Evolutionary conservation across 2,888 invertebrate species (phyloP).

Genomic region (Phengaris alcon): DNA sequence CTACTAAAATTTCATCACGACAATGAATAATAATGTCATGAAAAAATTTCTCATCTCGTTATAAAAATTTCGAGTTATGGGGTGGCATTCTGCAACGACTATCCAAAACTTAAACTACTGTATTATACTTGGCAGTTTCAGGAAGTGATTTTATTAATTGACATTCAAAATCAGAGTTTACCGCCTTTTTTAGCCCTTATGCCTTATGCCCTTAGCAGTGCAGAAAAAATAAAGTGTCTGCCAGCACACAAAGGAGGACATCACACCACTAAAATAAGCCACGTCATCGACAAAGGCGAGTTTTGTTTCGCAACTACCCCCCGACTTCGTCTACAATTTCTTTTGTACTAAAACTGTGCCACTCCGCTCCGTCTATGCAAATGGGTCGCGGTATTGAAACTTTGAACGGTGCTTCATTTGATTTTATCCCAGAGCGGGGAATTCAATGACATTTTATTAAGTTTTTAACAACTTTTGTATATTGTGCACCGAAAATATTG

Average conservation of each 20-base stretch:
- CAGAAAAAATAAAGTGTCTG: background rate
- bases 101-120: too few species aligned
- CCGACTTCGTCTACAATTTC: conserved; percentile 55
- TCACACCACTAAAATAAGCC: conserved; percentile 34
- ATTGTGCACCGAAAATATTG: conserved; percentile 5
- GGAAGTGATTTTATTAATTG: too few species aligned
- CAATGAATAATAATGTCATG: background rate
- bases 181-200: too few species aligned
- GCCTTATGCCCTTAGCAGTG: too few species aligned
- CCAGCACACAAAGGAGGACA: conserved; percentile 35
- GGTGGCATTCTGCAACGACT: too few species aligned
- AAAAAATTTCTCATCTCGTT: background rate
- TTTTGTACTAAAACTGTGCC: conserved; percentile 41
- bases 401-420: conserved; percentile 32
- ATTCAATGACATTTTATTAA: conserved; percentile 20
- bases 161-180: too few species aligned
- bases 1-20: background rate
- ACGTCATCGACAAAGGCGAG: conserved; percentile 39
- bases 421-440: conserved; percentile 27
- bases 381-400: conserved; percentile 36
- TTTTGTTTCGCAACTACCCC: conserved; percentile 48
- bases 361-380: conserved; percentile 38
- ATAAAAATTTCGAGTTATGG: background rate
- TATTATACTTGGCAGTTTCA: too few species aligned
- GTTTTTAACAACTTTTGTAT: conserved; percentile 14